Conservation (phyloP, 2,797 vertebrate genomes). For the Spinus olivaceus region DNA sequence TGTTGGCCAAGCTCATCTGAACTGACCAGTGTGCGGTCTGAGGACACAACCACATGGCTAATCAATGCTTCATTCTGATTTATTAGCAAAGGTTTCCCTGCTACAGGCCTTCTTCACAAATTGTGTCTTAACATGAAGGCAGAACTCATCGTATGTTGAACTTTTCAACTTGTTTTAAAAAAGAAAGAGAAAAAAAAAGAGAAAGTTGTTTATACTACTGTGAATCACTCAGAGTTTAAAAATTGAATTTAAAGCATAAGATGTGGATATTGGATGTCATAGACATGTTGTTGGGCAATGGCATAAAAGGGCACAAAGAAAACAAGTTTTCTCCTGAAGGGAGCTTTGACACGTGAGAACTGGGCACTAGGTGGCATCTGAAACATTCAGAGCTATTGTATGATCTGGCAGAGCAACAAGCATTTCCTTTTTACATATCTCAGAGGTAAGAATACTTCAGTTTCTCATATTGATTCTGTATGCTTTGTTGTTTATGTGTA, state of each 20-base stretch:
- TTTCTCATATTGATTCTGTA: background rate
- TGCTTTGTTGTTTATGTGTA: background rate
- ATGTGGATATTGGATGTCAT: background rate
- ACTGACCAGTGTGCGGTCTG: background rate
- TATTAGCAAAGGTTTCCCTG: background rate
- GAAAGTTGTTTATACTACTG: background rate
- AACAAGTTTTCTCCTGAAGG: background rate
- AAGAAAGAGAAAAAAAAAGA: background rate
- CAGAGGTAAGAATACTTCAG: background rate
- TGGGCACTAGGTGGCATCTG: constrained; percentile 3
- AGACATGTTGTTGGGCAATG: background rate
- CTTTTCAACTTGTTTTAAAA: background rate
- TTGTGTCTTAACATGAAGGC: background rate
- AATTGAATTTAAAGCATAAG: background rate
- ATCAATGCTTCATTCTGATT: background rate
- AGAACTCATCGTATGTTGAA: background rate
- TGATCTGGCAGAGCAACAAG: background rate
- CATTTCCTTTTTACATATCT: background rate
- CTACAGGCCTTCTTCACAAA: background rate
- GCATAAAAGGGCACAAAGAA: background rate
- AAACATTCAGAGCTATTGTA: background rate
- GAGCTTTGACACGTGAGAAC: background rate
- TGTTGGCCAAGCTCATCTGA: background rate
- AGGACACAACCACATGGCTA: background rate
- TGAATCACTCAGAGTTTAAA: background rate